A percentile compares a stretch with the other conserved stretches of the same genome.
Evolutionary conservation across 2,888 invertebrate species (phyloP).

Genomic region (Limenitis arthemis): DNA sequence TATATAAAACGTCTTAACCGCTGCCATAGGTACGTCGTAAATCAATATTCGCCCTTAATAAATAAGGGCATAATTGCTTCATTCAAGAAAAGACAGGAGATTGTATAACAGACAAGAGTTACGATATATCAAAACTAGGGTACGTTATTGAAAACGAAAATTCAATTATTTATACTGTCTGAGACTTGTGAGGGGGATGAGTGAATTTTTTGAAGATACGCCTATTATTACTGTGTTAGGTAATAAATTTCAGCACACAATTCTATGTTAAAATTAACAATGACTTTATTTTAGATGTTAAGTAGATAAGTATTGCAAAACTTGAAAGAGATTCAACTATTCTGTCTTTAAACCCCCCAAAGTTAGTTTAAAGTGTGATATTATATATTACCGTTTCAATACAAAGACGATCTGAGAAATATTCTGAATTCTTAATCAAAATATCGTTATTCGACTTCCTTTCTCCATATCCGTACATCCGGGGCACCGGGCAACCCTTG

Average conservation of each 20-base stretch:
- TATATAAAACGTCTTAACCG: constrained; percentile 39
- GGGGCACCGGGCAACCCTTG: constrained; percentile 48
- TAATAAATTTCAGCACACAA: constrained; percentile 32
- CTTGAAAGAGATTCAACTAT: too few species aligned
- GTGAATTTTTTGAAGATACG: constrained; percentile 35
- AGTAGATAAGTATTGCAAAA: background rate
- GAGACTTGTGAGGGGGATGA: constrained; percentile 43
- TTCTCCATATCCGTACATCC: constrained; percentile 51
- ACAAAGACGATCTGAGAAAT: constrained; percentile 2
- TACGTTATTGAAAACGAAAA: constrained; percentile 54
- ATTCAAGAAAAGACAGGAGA: constrained; percentile 24
- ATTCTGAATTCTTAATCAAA: constrained; percentile 10
- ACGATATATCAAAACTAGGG: constrained; percentile 60
- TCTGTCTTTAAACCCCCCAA: too few species aligned
- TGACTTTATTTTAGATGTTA: background rate
- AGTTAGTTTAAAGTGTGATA: too few species aligned
- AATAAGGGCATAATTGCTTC: constrained; percentile 58
- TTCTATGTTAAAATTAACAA: background rate
- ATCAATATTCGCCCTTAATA: constrained; percentile 48
- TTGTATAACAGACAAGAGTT: constrained; percentile 47
- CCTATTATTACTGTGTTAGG: constrained; percentile 36
- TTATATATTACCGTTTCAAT: background rate
- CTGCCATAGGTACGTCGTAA: constrained; percentile 37
- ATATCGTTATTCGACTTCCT: constrained; percentile 43
- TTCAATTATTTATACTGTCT: constrained; percentile 65